A percentile compares a stretch with the other conserved stretches of the same genome.
Evolutionary conservation across 2,797 vertebrate genomes (phyloP).

Genomic region (Rhynchotus rufescens): DNA sequence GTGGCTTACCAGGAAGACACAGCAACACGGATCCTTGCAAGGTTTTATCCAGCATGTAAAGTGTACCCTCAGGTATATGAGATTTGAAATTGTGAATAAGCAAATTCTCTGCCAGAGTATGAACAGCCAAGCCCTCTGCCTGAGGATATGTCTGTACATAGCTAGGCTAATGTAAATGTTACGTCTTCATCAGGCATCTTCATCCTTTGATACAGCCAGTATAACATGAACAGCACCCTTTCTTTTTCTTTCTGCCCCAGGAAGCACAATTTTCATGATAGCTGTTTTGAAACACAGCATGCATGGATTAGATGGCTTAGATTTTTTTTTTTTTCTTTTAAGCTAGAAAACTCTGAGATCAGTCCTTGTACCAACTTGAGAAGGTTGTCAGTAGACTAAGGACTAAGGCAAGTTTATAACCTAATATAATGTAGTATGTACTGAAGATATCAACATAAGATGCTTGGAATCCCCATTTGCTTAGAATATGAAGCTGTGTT

Average conservation of each 20-base stretch:
- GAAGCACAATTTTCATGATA: neutral
- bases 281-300: neutral
- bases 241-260: neutral
- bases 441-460: neutral
- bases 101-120: neutral
- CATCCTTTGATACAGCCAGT: neutral
- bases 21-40: neutral
- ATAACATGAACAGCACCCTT: neutral
- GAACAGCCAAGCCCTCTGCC: constrained; percentile 6
- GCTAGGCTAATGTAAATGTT: neutral
- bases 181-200: neutral
- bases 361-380: neutral
- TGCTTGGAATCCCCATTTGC: neutral
- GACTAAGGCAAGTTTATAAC: neutral
- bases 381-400: neutral
- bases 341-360: neutral
- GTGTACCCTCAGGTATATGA: neutral
- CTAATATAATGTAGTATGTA: neutral
- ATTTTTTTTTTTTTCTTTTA: constrained; percentile 5
- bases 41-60: neutral
- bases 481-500: neutral
- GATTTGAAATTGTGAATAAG: neutral
- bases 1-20: neutral
- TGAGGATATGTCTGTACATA: neutral
- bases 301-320: neutral